Conservation (phyloP, 2,888 invertebrate genomes). For the Liopterus haemorrhoidalis region DNA sequence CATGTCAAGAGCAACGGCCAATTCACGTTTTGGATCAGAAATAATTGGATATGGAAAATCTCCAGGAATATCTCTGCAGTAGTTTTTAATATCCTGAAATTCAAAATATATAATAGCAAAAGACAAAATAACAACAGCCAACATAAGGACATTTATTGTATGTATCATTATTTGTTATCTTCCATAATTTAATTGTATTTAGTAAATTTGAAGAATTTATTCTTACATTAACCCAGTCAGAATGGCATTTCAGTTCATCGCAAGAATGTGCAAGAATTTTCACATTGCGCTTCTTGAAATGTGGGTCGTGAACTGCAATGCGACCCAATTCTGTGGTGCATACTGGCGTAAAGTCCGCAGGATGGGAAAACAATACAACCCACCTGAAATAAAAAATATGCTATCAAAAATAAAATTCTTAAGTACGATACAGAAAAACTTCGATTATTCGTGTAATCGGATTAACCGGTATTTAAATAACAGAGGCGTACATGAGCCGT, state of each 20-base stretch:
- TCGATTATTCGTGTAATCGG: no score
- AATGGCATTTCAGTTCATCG: conserved; percentile 66
- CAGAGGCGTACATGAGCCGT: no score
- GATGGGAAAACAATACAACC: conserved; percentile 84
- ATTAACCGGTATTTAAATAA: no score
- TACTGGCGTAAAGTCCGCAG: conserved; percentile 84
- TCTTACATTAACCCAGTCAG: conserved; percentile 58
- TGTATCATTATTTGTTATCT: background rate
- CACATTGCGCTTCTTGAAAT: conserved; percentile 64
- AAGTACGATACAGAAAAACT: no score
- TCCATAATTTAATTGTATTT: background rate
- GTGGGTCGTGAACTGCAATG: conserved; percentile 61
- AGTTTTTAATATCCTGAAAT: conserved; percentile 59
- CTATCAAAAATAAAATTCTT: no score
- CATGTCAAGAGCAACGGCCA: conserved; percentile 73
- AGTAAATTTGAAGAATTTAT: no score
- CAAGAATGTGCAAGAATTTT: conserved; percentile 78
- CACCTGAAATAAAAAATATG: conserved; percentile 55
- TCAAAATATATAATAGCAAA: conserved; percentile 9
- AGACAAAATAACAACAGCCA: no score
- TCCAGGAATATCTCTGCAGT: conserved; percentile 62
- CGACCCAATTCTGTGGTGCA: conserved; percentile 82
- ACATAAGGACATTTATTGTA: no score
- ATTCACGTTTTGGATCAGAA: conserved; percentile 63
- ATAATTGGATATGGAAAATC: conserved; percentile 78